Conservation (phyloP, 2,113 vertebrate species). For the Reinhardtius hippoglossoides region DNA sequence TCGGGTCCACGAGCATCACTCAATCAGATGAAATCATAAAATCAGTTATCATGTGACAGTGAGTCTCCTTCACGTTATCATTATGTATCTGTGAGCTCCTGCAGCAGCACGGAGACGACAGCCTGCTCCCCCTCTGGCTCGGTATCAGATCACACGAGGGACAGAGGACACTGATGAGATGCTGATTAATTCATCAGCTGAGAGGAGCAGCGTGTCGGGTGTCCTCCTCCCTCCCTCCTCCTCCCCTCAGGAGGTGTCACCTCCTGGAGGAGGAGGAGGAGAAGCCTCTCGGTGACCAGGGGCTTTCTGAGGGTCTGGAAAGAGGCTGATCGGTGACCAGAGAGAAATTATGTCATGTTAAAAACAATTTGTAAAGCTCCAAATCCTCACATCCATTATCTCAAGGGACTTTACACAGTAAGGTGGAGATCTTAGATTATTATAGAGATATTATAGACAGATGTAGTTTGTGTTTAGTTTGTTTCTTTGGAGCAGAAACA, state of each 20-base stretch:
- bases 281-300: no score
- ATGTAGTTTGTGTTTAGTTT: no score
- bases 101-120: background rate
- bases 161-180: constrained; percentile 70
- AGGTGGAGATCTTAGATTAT: no score
- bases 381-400: no score
- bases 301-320: no score
- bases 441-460: no score
- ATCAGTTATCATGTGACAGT: background rate
- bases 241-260: constrained; percentile 48
- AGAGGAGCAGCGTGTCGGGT: constrained; percentile 63
- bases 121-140: constrained; percentile 50
- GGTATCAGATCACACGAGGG: constrained; percentile 71
- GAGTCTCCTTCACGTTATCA: background rate
- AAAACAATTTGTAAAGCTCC: no score
- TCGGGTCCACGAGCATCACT: background rate
- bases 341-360: no score
- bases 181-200: constrained; percentile 76
- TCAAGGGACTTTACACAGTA: no score
- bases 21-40: background rate
- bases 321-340: no score
- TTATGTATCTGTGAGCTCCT: constrained; percentile 24
- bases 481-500: no score
- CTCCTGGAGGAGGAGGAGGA: background rate
- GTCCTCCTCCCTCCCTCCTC: no score